Evolutionary conservation across 2,113 vertebrate species (phyloP).

Genomic region (Catharus minimus): DNA sequence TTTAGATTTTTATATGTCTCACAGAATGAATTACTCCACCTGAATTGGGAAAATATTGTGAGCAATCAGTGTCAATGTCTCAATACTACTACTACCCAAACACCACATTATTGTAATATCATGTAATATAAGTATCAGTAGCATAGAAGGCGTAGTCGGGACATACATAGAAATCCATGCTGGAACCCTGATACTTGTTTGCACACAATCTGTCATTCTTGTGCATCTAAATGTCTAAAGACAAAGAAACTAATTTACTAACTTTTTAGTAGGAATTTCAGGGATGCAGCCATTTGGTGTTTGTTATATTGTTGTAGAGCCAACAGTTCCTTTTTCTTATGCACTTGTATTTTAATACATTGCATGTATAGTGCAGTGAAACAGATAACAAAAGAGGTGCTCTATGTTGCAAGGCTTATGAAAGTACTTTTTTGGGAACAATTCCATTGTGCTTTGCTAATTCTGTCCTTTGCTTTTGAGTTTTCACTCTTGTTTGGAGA

Average conservation of each 20-base stretch:
- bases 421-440: not conserved
- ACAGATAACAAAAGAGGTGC: not conserved
- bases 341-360: not conserved
- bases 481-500: not conserved
- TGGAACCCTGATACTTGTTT: not conserved
- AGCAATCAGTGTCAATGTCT: not conserved
- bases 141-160: not conserved
- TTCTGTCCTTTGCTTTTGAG: not conserved
- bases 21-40: not conserved
- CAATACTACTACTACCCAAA: not conserved
- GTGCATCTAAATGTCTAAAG: not conserved
- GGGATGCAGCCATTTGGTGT: not conserved
- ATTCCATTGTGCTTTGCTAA: not conserved
- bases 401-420: not conserved
- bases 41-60: not conserved
- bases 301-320: not conserved
- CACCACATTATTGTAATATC: not conserved
- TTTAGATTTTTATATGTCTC: not conserved
- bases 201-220: not conserved
- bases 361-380: not conserved
- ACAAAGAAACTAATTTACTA: not conserved
- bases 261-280: not conserved
- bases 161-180: not conserved
- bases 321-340: not conserved
- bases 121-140: not conserved